Evolutionary conservation across 92 coral and sea anemone genomes (phyloP), one percentile per base, ranked within the genome.

Genomic region (Virgularia gustaviana): DNA sequence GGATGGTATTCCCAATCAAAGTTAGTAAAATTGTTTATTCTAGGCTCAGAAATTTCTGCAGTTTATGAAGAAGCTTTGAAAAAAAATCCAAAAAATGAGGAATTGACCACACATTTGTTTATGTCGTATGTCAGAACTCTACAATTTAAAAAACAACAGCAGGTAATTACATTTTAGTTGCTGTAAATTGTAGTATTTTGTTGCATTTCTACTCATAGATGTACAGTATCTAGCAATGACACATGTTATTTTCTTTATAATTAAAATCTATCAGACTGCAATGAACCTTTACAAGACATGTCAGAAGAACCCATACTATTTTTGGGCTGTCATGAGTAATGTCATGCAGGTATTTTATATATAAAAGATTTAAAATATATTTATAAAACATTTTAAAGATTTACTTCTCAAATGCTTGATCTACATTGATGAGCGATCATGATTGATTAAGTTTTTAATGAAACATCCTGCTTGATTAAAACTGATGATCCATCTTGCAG

Each of bases 271-370:
- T 25, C 49, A 92, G 98, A 89, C 84, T 39, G 98, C 98, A 23
- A 79, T 92, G 98, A 89, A 77, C 85, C 80, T 92, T 11, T 92
- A 92, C 66, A 92, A 92, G 77, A 78, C 73, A 25, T 92, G 84
- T 71, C 87, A 95, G 22, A 92, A 92, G 75, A 92, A 87, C 68
- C 98, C 98, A 16, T 92, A 92, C 55, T 92, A 92, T 78, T 92
- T 92, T 81, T 92, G 98, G 98, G 77, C 96, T 31, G 96, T 92
- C 19, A 92, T 92, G 98, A 89, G 98, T 75, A 81, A 81, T 79
- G 85, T 89, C 42, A 82, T 92, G 98, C 98, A 92, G 98, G 98
- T 91, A 68, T 15, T 35, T 2, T 49, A 36, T n/a, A 8, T 23
- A 19, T 36, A 12, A 31, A 5, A 0, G 8, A 19, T 35, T 0